Percentiles rank a stretch among this genome's conserved stretches.
Conservation (phyloP, 2,113 vertebrate species). For the Carassius carassius region DNA sequence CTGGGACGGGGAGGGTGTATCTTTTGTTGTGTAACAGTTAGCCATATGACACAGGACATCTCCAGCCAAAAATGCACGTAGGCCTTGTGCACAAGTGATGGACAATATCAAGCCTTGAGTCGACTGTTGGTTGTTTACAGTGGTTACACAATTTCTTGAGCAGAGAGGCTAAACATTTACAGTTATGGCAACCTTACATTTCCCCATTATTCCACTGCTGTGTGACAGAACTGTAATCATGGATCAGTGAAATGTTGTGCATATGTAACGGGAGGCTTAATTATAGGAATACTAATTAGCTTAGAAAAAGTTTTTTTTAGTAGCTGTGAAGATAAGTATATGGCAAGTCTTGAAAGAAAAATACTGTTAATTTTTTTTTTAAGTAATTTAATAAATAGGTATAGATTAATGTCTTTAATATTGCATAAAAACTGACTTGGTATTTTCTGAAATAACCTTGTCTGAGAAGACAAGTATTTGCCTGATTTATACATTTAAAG, state of each 20-base stretch:
- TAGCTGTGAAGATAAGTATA: not conserved
- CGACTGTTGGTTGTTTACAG: not conserved
- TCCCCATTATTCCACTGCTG: not conserved
- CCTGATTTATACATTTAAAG: not conserved
- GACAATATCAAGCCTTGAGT: not conserved
- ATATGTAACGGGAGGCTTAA: not conserved
- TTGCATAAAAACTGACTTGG: not conserved
- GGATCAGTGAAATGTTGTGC: not conserved
- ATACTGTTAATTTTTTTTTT: not conserved
- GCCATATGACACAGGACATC: slow-evolving; percentile 1
- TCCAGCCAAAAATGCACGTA: slow-evolving; percentile 27
- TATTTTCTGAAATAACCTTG: not conserved
- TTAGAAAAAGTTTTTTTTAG: not conserved
- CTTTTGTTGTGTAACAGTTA: slow-evolving; percentile 38
- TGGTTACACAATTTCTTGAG: not conserved
- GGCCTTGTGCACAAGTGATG: not conserved
- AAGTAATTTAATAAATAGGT: not conserved
- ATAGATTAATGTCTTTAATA: not conserved
- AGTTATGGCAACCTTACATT: not conserved
- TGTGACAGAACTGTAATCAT: not conserved
- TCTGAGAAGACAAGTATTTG: not conserved
- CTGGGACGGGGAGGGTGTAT: not conserved
- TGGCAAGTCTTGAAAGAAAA: not conserved
- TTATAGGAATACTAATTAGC: not conserved
- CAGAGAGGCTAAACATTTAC: not conserved